These are phyloP conservation scores for Aldrovandia affinis DNA, from an alignment of 2,797 vertebrate species.

Conservation along the genomic window DNA sequence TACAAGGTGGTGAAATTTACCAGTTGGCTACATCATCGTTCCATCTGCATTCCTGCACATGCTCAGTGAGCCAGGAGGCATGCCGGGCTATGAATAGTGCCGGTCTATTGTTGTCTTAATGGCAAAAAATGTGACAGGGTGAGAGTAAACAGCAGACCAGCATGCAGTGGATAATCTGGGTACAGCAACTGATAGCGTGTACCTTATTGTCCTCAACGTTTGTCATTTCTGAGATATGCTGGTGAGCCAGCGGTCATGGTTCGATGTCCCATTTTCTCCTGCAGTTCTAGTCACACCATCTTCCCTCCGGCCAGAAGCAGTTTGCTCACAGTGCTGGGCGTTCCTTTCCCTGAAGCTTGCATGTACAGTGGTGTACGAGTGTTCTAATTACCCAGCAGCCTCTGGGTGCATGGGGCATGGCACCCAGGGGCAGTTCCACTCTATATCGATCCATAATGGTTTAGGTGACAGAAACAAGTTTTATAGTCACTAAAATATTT, in stretches of 20 bases:
- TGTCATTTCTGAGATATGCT: not conserved
- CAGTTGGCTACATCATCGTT: slow-evolving; percentile 53
- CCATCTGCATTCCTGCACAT: slow-evolving; percentile 60
- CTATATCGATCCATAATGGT: no score
- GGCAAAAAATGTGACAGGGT: slow-evolving; percentile 33
- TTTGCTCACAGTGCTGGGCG: not conserved
- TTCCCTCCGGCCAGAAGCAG: not conserved
- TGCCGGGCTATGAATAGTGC: slow-evolving; percentile 60
- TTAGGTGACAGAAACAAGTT: no score
- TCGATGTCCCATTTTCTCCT: not conserved
- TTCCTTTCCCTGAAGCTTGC: not conserved
- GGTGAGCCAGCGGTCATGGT: not conserved
- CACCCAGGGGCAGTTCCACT: no score
- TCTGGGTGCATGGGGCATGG: not conserved
- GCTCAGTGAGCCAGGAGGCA: slow-evolving; percentile 56
- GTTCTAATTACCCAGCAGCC: not conserved
- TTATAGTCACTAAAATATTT: no score
- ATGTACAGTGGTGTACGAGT: not conserved
- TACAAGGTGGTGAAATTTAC: slow-evolving; percentile 41
- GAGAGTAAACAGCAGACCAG: slow-evolving; percentile 59
- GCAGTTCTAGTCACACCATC: not conserved
- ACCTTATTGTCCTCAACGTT: slow-evolving; percentile 35
- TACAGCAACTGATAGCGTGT: slow-evolving; percentile 44
- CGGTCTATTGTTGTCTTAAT: slow-evolving; percentile 60
- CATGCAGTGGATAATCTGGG: slow-evolving; percentile 58